Percentiles rank a stretch among this genome's conserved stretches.
These are phyloP conservation scores for Drosophila merina DNA, from an alignment of 2,888 invertebrate species.

Conservation along the genomic window DNA sequence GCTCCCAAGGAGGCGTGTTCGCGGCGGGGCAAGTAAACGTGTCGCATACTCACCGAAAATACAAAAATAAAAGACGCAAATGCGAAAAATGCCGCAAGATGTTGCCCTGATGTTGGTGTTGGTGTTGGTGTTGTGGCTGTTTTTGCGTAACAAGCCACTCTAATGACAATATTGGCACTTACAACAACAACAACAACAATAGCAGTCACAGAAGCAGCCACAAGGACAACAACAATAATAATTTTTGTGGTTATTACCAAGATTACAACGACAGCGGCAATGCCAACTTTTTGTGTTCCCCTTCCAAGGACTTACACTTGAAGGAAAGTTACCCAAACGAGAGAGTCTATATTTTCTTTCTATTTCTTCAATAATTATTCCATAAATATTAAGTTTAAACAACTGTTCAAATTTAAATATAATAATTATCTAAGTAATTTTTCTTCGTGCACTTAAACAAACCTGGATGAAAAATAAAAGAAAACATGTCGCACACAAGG, in stretches of 20 bases:
- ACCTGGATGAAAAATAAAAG: constrained; percentile 23
- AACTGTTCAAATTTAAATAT: neutral
- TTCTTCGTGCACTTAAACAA: constrained; percentile 11
- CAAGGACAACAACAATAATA: constrained; percentile 70
- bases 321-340: neutral
- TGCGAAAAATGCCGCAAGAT: constrained; percentile 76
- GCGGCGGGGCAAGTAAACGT: constrained; percentile 52
- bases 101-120: constrained; percentile 52
- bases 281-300: constrained; percentile 45
- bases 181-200: constrained; percentile 69
- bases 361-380: too few relatives aligned
- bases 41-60: constrained; percentile 68
- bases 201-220: constrained; percentile 15
- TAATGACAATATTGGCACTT: constrained; percentile 81
- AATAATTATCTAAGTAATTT: neutral
- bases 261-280: constrained; percentile 71
- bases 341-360: neutral
- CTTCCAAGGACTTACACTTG: neutral
- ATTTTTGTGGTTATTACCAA: constrained; percentile 80
- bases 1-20: constrained; percentile 56
- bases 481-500: constrained; percentile 57
- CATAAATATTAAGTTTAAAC: neutral
- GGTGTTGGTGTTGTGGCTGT: constrained; percentile 49
- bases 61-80: constrained; percentile 69
- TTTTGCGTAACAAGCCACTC: constrained; percentile 78